Conservation (phyloP, 1,140 invertebrate species). For the Sesamia nonagrioides region DNA sequence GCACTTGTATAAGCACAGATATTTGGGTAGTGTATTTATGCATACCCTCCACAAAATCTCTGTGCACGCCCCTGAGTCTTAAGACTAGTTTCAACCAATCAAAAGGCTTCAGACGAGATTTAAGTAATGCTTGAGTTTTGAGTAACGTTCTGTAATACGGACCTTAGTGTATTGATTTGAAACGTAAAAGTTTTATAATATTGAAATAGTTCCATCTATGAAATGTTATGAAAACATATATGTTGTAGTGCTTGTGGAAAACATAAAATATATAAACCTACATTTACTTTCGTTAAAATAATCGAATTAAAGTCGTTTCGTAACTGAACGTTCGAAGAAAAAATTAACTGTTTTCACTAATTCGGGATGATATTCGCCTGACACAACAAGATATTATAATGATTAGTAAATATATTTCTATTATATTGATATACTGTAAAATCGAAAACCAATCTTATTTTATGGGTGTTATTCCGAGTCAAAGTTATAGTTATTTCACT, state of each 20-base stretch:
- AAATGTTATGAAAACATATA: constrained; percentile 51
- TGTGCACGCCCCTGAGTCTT: too few relatives aligned
- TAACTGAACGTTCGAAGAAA: constrained; percentile 30
- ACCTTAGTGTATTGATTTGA: too few relatives aligned
- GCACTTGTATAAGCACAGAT: too few relatives aligned
- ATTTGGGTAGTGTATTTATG: too few relatives aligned
- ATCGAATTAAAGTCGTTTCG: constrained; percentile 47
- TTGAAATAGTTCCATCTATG: constrained; percentile 25
- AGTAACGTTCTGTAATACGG: too few relatives aligned
- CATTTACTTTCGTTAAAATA: constrained; percentile 40
- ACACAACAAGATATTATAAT: constrained; percentile 24
- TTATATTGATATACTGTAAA: constrained; percentile 24
- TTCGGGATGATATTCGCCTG: constrained; percentile 20
- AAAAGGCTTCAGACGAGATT: too few relatives aligned
- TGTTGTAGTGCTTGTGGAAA: constrained; percentile 25
- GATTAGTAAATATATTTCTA: constrained; percentile 33
- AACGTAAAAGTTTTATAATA: not conserved
- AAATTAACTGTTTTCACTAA: constrained; percentile 34
- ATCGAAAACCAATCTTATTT: constrained; percentile 21
- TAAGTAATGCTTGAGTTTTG: too few relatives aligned
- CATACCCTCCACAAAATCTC: too few relatives aligned
- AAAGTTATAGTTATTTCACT: constrained; percentile 31
- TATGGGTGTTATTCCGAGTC: constrained; percentile 13
- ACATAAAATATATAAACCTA: constrained; percentile 39
- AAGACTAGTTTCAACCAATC: too few relatives aligned